Conservation (phyloP, 2,797 vertebrate species). For the Semaprochilodus insignis region DNA sequence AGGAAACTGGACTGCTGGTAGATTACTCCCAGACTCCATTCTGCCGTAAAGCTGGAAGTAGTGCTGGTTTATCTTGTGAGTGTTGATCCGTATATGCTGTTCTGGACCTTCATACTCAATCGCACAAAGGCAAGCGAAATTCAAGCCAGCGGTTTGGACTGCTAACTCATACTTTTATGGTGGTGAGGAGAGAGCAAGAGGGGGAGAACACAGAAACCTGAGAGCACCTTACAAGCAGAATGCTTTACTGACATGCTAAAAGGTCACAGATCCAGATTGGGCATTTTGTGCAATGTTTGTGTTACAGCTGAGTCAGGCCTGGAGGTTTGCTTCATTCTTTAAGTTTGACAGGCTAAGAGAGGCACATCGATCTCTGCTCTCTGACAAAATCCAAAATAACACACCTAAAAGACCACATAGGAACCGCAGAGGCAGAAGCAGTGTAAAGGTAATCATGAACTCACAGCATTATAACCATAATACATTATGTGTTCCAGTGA, state of each 20-base stretch:
- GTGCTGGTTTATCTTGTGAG: neutral
- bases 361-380: neutral
- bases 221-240: constrained; percentile 40
- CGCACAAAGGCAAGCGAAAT: constrained; percentile 3
- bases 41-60: neutral
- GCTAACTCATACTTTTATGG: constrained; percentile 15
- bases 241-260: constrained; percentile 56
- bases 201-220: constrained; percentile 43
- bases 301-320: no score
- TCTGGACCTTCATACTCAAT: neutral
- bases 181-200: neutral
- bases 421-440: neutral
- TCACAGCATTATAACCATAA: no score
- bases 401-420: neutral
- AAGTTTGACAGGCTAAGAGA: neutral
- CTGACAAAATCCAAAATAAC: neutral
- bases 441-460: no score
- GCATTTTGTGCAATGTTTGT: neutral
- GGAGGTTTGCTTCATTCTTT: neutral
- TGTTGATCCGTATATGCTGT: neutral
- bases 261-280: constrained; percentile 49
- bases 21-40: no score
- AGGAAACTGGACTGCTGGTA: no score
- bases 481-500: no score
- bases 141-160: neutral